Base-by-base conservation (phyloP, 2,888 invertebrate genomes). In the Augiades crinisus region DNA sequence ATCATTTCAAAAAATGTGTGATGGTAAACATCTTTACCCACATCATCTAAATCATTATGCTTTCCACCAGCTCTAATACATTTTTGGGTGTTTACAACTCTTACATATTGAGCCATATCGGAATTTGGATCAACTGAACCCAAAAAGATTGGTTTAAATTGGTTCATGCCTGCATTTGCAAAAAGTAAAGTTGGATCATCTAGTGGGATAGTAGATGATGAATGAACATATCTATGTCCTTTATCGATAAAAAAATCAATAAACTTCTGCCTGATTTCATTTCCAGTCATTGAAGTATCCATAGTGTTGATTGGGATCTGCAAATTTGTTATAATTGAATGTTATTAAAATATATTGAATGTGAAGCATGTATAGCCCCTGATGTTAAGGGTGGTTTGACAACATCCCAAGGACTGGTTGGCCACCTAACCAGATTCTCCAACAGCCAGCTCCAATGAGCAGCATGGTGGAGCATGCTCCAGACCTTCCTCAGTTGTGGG, bases 1-100 rank as follows among this genome's bases (percentile, higher is more conserved):
- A 99, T 92, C 99, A 99, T 99, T 91, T 99, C 99, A 86, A 99
- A 99, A 86, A 99, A 99, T 2, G 99, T 99, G 72, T 99, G 99
- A 91, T 99, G 99, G 73, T 99, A 99, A 1, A 99, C 98, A 91
- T 99, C 99, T 88, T 99, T 99, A 22, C 99, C 99, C 6, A 99
- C 99, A 91, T 99, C 99, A 87, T 99, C 99, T 55, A 99, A 90
- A 84, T 99, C 99, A 81, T 99, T 99, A 83, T 99, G 99, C 87
- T 99, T 99, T 44, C 99, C 99, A 47, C 99, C 99, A 62, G 99
- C 99, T 72, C 99, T 93, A 63, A 99, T 99, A 81, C 99, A 99
- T 83, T 99, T 99, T 81, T 99, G 99, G 1, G 98, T 97, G 80
- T 99, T 99, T 1, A 95, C 96, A 21, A 94, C 96, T 62, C 99